phyloP scores from a whole-genome alignment of 2,888 invertebrate genomes.

The Endotricha flammealis region DNA sequence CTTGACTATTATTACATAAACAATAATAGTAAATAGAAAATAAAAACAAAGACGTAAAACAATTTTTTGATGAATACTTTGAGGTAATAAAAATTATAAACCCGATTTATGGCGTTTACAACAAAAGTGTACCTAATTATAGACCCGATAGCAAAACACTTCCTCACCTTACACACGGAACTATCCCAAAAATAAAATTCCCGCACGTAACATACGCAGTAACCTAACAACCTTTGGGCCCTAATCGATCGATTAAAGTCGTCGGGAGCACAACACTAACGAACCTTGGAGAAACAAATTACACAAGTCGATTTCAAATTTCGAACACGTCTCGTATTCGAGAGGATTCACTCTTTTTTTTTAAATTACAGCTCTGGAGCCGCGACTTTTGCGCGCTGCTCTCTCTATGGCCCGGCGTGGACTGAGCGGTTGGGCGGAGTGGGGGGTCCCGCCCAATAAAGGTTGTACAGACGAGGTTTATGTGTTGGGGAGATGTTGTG shows the following conservation, averaged over 20 bases:
- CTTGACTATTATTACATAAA: too few species aligned
- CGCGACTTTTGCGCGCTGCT: slow-evolving; percentile 25
- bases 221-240: slow-evolving; percentile 5
- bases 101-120: too few species aligned
- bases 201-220: slow-evolving; percentile 16
- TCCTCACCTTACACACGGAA: slow-evolving; percentile 16
- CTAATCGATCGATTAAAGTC: slow-evolving; percentile 9
- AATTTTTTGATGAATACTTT: too few species aligned
- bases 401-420: slow-evolving; percentile 30
- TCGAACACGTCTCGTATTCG: slow-evolving; percentile 26
- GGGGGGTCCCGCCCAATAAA: slow-evolving; percentile 38
- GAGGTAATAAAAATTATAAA: too few species aligned
- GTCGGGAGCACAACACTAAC: slow-evolving; percentile 14
- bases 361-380: slow-evolving; percentile 19
- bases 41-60: too few species aligned
- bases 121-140: too few species aligned
- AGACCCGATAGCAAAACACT: slow-evolving; percentile 41
- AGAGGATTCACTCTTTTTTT: slow-evolving; percentile 24
- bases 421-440: slow-evolving; percentile 31
- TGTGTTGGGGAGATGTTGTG: slow-evolving; percentile 7
- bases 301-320: slow-evolving; percentile 26
- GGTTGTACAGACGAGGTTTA: slow-evolving; percentile 8
- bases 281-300: slow-evolving; percentile 21
- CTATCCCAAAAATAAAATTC: slow-evolving; percentile 20
- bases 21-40: too few species aligned